Conservation (phyloP, 2,797 vertebrate genomes). For the Apodemus agrarius region DNA sequence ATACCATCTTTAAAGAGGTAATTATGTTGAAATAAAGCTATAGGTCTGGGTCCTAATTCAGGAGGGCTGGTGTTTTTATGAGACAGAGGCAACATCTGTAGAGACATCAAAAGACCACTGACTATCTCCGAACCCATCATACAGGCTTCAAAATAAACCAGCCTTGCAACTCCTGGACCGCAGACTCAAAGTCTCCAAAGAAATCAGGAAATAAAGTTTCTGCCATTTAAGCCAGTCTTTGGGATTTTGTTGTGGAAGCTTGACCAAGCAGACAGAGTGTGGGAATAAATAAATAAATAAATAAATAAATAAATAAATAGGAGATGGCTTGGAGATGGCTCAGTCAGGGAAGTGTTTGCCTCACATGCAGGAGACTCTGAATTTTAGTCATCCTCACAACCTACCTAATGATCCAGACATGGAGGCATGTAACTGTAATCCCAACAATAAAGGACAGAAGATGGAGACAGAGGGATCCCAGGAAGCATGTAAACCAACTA, state of each 20-base stretch:
- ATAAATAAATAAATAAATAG: too few relatives aligned
- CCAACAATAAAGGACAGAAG: background rate
- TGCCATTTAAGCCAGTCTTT: background rate
- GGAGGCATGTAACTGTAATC: too few relatives aligned
- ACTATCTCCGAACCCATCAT: background rate
- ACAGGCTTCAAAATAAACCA: background rate
- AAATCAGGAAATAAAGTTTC: background rate
- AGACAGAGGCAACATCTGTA: background rate
- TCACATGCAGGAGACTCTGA: background rate
- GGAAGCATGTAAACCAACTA: too few relatives aligned
- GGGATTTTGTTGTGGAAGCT: background rate
- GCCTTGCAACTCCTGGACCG: background rate
- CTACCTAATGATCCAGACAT: background rate
- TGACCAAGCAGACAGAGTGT: background rate
- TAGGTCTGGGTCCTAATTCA: background rate
- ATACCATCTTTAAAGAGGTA: background rate
- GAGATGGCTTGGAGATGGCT: background rate
- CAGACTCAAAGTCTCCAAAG: background rate
- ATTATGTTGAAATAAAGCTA: slow-evolving; percentile 19
- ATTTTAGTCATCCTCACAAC: background rate
- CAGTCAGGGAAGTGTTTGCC: background rate
- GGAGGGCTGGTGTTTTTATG: background rate
- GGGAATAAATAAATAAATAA: background rate
- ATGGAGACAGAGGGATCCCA: background rate
- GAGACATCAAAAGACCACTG: background rate